phyloP scores from a whole-genome alignment of 2,888 invertebrate species.

The Chaitophorus viminalis region DNA sequence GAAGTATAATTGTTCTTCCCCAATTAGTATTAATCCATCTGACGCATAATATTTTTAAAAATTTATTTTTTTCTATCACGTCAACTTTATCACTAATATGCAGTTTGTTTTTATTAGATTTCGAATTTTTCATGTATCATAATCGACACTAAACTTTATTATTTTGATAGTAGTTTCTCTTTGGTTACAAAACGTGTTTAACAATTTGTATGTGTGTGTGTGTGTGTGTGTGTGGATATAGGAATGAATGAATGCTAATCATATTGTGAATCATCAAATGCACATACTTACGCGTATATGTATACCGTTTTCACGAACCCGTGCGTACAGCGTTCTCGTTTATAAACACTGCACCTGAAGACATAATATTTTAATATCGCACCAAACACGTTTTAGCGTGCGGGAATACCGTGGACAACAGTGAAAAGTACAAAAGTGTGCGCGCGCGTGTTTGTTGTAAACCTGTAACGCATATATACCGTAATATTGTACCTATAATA shows the following conservation, averaged over 20 bases:
- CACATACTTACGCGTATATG: background rate
- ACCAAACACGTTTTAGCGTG: background rate
- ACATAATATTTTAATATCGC: background rate
- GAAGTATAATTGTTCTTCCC: too few species aligned
- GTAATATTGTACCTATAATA: too few species aligned
- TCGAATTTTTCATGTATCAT: background rate
- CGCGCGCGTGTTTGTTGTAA: too few species aligned
- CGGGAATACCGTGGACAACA: too few species aligned
- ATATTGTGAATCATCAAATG: background rate
- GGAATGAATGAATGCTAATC: background rate
- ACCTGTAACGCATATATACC: too few species aligned
- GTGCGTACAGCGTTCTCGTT: background rate
- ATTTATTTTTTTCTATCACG: too few species aligned
- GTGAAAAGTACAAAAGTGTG: too few species aligned
- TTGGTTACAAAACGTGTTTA: conserved; percentile 3
- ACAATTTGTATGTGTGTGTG: background rate
- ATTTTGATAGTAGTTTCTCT: conserved; percentile 4
- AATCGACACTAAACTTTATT: background rate
- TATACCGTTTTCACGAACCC: background rate
- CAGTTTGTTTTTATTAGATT: too few species aligned
- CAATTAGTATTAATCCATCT: too few species aligned
- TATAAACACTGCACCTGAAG: background rate
- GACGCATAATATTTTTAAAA: too few species aligned
- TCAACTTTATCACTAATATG: too few species aligned
- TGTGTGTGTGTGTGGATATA: background rate